phyloP scores from a whole-genome alignment of 2,113 vertebrate species.

The Corydoras sp. region DNA sequence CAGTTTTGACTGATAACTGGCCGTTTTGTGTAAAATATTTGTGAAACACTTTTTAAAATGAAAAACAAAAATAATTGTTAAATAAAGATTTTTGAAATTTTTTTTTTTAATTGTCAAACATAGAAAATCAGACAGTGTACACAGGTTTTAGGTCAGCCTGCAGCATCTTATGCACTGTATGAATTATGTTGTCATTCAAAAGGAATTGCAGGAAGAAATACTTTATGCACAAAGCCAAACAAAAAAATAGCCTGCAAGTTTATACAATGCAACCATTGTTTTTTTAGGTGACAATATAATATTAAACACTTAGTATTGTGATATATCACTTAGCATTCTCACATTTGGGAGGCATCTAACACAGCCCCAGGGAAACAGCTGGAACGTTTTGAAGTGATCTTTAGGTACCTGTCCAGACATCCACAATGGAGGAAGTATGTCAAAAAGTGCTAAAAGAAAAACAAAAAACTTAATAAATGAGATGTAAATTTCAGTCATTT shows the following conservation, averaged over 20 bases:
- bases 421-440: conserved; percentile 31
- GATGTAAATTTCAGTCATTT: conserved; percentile 41
- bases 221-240: conserved; percentile 42
- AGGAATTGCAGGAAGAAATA: conserved; percentile 31
- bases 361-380: conserved; percentile 54
- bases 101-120: neutral
- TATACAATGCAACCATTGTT: conserved; percentile 54
- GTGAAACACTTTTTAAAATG: no score
- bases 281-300: conserved; percentile 39
- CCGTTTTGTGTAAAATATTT: no score
- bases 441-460: conserved; percentile 12
- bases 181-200: no score
- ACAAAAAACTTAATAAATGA: conserved; percentile 48
- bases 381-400: conserved; percentile 39
- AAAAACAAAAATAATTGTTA: no score
- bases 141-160: conserved; percentile 23
- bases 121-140: conserved; percentile 24
- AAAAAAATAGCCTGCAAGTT: conserved; percentile 37
- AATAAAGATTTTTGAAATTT: no score
- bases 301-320: conserved; percentile 46
- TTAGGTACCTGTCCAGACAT: neutral
- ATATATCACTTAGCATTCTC: conserved; percentile 55
- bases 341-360: conserved; percentile 35
- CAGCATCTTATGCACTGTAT: no score
- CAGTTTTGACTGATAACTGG: no score